Base-by-base conservation (phyloP, 2,888 invertebrate species). In the Laspeyria flexula region DNA sequence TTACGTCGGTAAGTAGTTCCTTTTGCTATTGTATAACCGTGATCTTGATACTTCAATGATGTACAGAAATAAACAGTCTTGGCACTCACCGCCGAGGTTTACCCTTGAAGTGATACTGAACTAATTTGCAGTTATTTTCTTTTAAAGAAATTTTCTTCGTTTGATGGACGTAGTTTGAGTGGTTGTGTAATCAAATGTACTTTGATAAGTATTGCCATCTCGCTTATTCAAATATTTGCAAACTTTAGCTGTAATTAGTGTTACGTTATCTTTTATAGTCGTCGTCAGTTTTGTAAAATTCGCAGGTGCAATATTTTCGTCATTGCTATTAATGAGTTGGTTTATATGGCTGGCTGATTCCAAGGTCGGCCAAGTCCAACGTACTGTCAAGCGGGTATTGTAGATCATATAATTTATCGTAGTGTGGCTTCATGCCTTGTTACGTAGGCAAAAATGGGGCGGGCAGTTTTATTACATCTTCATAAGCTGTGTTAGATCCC, bases 51-150 rank as follows among this genome's bases (percentile, higher is more conserved):
- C 47, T 65, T 52, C 59, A 57, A 44, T 49, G 56, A 60, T 60
- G 56, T 77, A 73, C 83, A 82, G 79, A 88, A 90, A 90, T 90
- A 90, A 50, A 83, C 80, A 71, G 62, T 63, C 81, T 89, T 90
- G 89, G 89, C 89, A 89, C 77, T 70, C 60, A 60, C 55, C 69
- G 55, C 71, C 53, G n/a, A 53, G 41, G 59, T 72, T 52, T 82
- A 86, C 81, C 89, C 90, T 90, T 90, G 77, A 75, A 62, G 66
- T 67, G 63, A 63, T 65, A 57, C 60, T 62, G 55, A 62, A 60
- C 60, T 44, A 60, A 60, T 50, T 65, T 31, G 43, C 53, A 42
- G 43, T 46, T 58, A 43, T 45, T 55, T 54, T 48, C 46, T 48
- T 48, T 59, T 42, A 31, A 38, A 48, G 11, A 25, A 34, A 33